A percentile compares a stretch with the other conserved stretches of the same genome.
Conservation (phyloP, 2,888 invertebrate genomes). For the Cryptosula pallasiana region DNA sequence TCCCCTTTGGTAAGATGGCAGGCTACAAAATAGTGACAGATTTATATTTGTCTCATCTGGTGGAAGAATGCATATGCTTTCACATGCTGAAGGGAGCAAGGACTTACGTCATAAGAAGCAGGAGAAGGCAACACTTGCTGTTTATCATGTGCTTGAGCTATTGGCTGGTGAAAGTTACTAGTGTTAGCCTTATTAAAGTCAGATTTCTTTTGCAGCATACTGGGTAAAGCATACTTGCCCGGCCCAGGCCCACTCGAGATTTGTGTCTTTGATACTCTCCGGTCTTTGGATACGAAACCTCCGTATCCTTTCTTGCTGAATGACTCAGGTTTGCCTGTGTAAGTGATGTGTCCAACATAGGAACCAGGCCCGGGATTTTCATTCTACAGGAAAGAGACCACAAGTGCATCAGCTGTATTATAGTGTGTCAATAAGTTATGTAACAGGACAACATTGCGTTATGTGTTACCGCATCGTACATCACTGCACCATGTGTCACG, state of each 20-base stretch:
- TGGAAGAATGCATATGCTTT: too few relatives aligned
- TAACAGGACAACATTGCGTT: too few relatives aligned
- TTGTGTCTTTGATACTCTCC: slow-evolving; percentile 35
- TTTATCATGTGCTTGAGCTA: slow-evolving; percentile 37
- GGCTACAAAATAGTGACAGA: slow-evolving; percentile 17
- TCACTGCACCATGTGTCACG: too few relatives aligned
- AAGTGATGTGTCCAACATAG: slow-evolving; percentile 37
- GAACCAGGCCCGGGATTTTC: slow-evolving; percentile 50
- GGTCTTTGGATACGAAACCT: slow-evolving; percentile 49
- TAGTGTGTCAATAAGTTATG: too few relatives aligned
- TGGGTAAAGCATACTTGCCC: slow-evolving; percentile 40
- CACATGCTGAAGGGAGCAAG: too few relatives aligned
- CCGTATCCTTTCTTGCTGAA: slow-evolving; percentile 50
- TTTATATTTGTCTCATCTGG: too few relatives aligned
- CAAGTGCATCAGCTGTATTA: too few relatives aligned
- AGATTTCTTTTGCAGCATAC: slow-evolving; percentile 34
- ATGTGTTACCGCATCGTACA: too few relatives aligned
- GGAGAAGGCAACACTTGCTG: slow-evolving; percentile 42
- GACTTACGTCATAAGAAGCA: slow-evolving; percentile 47
- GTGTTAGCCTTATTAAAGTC: slow-evolving; percentile 43
- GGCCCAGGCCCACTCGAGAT: slow-evolving; percentile 43
- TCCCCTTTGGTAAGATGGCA: slow-evolving; percentile 29
- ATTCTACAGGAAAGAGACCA: slow-evolving; percentile 35
- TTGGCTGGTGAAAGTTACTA: slow-evolving; percentile 45
- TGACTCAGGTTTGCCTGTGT: slow-evolving; percentile 38